Percentiles rank a stretch among this genome's conserved stretches.
These are phyloP conservation scores for Nomada ruficornis DNA, from an alignment of 2,888 invertebrate genomes.

Conservation along the genomic window DNA sequence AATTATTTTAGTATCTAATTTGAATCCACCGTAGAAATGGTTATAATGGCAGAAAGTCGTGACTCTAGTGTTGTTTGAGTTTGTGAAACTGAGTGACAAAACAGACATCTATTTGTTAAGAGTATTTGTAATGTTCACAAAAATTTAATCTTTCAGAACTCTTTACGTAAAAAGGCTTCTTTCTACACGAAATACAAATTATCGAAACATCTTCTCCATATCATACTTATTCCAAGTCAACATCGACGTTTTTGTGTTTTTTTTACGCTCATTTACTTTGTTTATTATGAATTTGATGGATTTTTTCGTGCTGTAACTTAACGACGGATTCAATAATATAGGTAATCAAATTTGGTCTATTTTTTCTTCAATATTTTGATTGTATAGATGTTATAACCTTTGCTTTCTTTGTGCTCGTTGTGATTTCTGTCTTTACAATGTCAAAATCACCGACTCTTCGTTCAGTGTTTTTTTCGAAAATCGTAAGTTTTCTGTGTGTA, in stretches of 20 bases:
- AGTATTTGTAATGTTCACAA: conserved; percentile 68
- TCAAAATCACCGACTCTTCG: conserved; percentile 44
- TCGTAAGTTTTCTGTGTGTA: background rate
- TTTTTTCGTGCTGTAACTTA: conserved; percentile 75
- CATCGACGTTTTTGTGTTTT: conserved; percentile 71
- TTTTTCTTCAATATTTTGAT: conserved; percentile 58
- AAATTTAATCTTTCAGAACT: conserved; percentile 56
- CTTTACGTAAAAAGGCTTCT: conserved; percentile 46
- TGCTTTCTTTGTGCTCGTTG: conserved; percentile 71
- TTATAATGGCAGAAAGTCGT: conserved; percentile 82
- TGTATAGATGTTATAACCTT: conserved; percentile 76
- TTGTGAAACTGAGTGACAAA: conserved; percentile 72
- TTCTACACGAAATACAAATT: conserved; percentile 40
- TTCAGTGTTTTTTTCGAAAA: conserved; percentile 14
- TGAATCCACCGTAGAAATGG: conserved; percentile 78
- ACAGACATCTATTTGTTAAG: conserved; percentile 65
- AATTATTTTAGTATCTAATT: conserved; percentile 64
- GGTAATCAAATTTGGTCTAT: conserved; percentile 72
- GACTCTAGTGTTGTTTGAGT: conserved; percentile 80
- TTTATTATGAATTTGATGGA: conserved; percentile 78
- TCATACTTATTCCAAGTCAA: conserved; percentile 68
- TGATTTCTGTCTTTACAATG: conserved; percentile 62
- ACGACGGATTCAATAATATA: conserved; percentile 75
- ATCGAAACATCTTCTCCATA: conserved; percentile 53
- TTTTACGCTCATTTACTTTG: conserved; percentile 74